Conservation (phyloP, 2,797 vertebrate species). For the Sebastes matsubarae region DNA sequence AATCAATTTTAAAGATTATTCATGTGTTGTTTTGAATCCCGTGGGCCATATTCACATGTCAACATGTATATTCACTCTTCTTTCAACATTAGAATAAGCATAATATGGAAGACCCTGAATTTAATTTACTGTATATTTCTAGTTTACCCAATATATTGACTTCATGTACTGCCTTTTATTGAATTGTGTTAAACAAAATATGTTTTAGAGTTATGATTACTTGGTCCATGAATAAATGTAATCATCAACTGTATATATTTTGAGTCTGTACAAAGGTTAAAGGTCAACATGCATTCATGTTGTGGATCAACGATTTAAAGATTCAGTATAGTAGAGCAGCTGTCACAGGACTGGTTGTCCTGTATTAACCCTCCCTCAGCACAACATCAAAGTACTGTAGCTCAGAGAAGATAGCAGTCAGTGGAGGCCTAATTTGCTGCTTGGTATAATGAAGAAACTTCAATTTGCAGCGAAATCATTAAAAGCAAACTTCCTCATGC, state of each 20-base stretch:
- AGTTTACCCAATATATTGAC: not conserved
- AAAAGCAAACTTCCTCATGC: slow-evolving; percentile 48
- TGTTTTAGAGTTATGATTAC: not conserved
- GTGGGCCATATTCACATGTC: not conserved
- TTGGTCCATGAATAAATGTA: not conserved
- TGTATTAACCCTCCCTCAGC: not conserved
- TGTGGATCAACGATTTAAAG: slow-evolving; percentile 17
- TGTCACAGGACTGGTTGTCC: slow-evolving; percentile 21
- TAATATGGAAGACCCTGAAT: not conserved
- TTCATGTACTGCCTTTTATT: not conserved
- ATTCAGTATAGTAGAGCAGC: slow-evolving; percentile 22
- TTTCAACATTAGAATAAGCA: not conserved
- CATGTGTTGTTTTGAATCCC: not conserved
- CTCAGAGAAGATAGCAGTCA: slow-evolving; percentile 48
- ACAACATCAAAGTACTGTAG: slow-evolving; percentile 47
- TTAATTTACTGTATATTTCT: not conserved
- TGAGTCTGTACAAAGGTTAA: not conserved
- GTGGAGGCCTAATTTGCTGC: slow-evolving; percentile 47
- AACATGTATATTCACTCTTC: not conserved
- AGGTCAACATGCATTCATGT: not conserved
- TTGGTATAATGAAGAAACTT: slow-evolving; percentile 44
- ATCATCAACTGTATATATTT: not conserved
- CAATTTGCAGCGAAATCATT: slow-evolving; percentile 41
- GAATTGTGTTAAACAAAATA: not conserved
- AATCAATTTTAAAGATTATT: not conserved